A percentile compares a stretch with the other conserved stretches of the same genome.
Conservation (phyloP, 2,888 invertebrate species). For the Lathronympha strigana region DNA sequence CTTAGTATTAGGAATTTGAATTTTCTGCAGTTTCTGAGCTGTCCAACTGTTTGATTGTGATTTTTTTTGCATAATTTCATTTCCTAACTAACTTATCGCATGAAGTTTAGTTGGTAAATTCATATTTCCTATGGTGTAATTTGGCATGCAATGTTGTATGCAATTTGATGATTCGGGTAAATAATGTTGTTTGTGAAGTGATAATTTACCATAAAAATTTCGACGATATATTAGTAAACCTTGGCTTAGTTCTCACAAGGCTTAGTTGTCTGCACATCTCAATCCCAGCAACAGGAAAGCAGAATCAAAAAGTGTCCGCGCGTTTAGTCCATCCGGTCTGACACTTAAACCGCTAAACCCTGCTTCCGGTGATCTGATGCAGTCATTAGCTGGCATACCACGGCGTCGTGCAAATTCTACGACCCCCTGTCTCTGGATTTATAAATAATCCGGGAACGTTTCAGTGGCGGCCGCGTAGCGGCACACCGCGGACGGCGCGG, state of each 20-base stretch:
- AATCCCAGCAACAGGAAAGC: not conserved
- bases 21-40: not conserved
- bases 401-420: constrained; percentile 79
- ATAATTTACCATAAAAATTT: too few relatives aligned
- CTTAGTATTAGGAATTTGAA: too few relatives aligned
- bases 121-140: too few relatives aligned
- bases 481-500: constrained; percentile 83
- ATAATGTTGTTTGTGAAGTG: too few relatives aligned
- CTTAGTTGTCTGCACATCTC: not conserved
- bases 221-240: too few relatives aligned
- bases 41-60: too few relatives aligned
- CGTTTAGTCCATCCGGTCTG: constrained; percentile 12
- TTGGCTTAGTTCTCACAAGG: not conserved
- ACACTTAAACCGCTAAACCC: constrained; percentile 45
- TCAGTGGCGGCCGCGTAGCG: constrained; percentile 82
- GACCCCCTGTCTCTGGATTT: constrained; percentile 83
- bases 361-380: constrained; percentile 73
- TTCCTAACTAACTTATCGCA: too few relatives aligned
- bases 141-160: too few relatives aligned
- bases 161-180: too few relatives aligned
- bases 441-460: constrained; percentile 81
- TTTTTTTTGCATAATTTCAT: too few relatives aligned
- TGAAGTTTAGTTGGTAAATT: too few relatives aligned
- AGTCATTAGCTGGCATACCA: constrained; percentile 72
- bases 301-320: constrained; percentile 10